Conservation (phyloP, 2,797 vertebrate genomes). For the Aulostomus chinensis region DNA sequence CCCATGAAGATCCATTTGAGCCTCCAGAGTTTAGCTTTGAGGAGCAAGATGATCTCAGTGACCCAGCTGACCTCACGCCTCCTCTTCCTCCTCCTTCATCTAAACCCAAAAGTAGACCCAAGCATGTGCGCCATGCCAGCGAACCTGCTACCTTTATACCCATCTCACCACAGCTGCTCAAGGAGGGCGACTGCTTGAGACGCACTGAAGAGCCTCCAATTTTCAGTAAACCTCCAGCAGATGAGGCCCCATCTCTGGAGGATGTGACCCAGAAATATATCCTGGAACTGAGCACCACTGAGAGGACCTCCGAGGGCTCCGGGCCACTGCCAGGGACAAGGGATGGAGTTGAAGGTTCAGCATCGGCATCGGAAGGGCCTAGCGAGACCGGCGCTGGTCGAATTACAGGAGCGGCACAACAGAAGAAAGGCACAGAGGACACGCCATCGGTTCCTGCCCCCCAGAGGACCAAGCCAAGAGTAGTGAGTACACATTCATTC, state of each 20-base stretch:
- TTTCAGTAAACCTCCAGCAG: conserved; percentile 59
- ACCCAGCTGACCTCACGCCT: conserved; percentile 26
- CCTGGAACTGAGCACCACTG: conserved; percentile 78
- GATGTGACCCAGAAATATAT: conserved; percentile 90
- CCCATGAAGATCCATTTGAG: conserved; percentile 70
- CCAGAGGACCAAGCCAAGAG: conserved; percentile 87
- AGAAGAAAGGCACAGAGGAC: conserved; percentile 76
- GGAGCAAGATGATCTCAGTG: conserved; percentile 37
- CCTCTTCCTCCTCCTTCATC: conserved; percentile 38
- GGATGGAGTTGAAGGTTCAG: conserved; percentile 49
- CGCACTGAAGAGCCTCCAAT: conserved; percentile 50
- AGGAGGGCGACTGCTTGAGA: conserved; percentile 31
- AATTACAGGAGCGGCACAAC: conserved; percentile 71
- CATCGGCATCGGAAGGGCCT: conserved; percentile 65
- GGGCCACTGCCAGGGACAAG: conserved; percentile 39
- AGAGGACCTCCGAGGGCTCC: conserved; percentile 63
- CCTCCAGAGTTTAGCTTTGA: conserved; percentile 46
- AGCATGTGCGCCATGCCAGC: conserved; percentile 90
- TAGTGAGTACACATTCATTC: conserved; percentile 85
- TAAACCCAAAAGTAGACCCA: conserved; percentile 71
- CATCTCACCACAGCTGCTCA: conserved; percentile 72
- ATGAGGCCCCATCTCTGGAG: conserved; percentile 85
- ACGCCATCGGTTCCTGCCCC: conserved; percentile 45
- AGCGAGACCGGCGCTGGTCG: conserved; percentile 70
- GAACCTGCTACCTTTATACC: conserved; percentile 89